Evolutionary conservation across 2,888 invertebrate species (phyloP), one percentile per base, ranked within the genome.

Genomic region (Sisyra nigra): DNA sequence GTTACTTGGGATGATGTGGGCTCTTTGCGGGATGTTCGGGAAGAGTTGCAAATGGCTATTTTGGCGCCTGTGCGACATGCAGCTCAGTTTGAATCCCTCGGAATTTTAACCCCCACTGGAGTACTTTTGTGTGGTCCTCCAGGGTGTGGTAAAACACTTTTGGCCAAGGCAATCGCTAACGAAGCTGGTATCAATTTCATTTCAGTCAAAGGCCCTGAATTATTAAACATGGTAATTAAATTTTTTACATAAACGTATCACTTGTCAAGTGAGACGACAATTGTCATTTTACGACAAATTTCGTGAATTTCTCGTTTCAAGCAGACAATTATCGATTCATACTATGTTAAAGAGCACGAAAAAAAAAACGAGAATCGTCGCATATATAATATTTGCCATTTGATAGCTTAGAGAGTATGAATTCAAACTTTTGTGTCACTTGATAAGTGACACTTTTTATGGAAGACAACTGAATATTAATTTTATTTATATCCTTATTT

Each of bases 151-250:
- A 98, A 98, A 68, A 98, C 98, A 0, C 68, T 98, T 19, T 64
- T 98, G 41, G 98, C 97, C 2, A 98, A 98, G 69, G 98, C 97
- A 17, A 81, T 98, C 32, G 97, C 98, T 1, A 97, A 97, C 65
- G 97, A 98, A 65, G 92, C 96, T 32, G 94, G 94, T 29, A 88
- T 98, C 33, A 98, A 97, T 65, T 98, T 98, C 54, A 93, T 98
- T 53, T 93, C 94, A 6, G 94, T 98, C 1, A 98, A 97, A 66
- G 98, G 98, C 11, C 97, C 98, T 1, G 98, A 98, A 63, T 65
- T 98, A 42, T 69, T 98, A 45, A 97, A 93, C 58, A 98, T 97
- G 97, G 87, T 87, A 62, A 63, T 58, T 48, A 41, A 8, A 10
- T 8, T 30, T 30, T 30, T 10, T 10, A 30, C 10, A 30, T 8